Evolutionary conservation across 2,113 vertebrate genomes (phyloP).

Genomic region (Grus americana): DNA sequence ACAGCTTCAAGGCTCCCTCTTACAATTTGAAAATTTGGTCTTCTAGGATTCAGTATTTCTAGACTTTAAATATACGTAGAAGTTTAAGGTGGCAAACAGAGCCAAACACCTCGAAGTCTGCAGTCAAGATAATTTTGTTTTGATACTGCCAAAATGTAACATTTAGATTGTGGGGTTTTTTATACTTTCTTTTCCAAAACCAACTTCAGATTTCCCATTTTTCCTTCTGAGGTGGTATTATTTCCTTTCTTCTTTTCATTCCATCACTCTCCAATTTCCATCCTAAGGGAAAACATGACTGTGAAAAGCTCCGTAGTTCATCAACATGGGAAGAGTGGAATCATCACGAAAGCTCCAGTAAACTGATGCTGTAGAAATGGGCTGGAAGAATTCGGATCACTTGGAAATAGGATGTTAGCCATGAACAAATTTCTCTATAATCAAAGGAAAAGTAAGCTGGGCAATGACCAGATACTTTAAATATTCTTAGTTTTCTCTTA

Average conservation of each 20-base stretch:
- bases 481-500: not conserved
- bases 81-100: not conserved
- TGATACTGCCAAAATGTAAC: not conserved
- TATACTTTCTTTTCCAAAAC: not conserved
- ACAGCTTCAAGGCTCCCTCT: not conserved
- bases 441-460: not conserved
- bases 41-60: not conserved
- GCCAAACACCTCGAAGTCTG: not conserved
- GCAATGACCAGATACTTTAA: not conserved
- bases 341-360: not conserved
- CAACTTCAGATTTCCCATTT: not conserved
- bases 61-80: not conserved
- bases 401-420: not conserved
- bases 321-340: not conserved
- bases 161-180: not conserved
- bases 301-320: not conserved
- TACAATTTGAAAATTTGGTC: not conserved
- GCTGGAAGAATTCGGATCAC: not conserved
- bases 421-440: not conserved
- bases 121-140: slow-evolving; percentile 12
- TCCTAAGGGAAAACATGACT: not conserved
- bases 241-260: not conserved
- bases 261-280: not conserved
- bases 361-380: not conserved
- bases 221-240: not conserved